Percentiles rank a stretch among this genome's conserved stretches.
phyloP scores from a whole-genome alignment of 2,797 vertebrate species.

The Anableps anableps region DNA sequence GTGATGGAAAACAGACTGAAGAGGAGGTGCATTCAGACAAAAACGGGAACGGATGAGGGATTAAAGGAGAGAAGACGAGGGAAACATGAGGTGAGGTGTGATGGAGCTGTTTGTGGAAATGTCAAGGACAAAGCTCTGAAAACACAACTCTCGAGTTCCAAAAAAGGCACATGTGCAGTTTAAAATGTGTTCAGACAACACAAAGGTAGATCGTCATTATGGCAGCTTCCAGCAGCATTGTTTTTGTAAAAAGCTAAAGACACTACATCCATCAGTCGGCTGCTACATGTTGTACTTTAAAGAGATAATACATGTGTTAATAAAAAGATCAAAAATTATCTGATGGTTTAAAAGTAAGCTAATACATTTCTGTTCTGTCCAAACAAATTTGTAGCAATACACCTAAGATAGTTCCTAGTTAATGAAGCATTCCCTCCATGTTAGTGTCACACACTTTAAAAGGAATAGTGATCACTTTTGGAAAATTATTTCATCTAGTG shows the following conservation, averaged over 20 bases:
- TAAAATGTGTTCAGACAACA: background rate
- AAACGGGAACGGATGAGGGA: slow-evolving; percentile 13
- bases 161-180: background rate
- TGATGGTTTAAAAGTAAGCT: background rate
- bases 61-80: background rate
- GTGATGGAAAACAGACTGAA: background rate
- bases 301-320: background rate
- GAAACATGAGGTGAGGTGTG: background rate
- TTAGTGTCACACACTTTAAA: background rate
- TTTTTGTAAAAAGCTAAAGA: background rate
- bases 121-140: slow-evolving; percentile 15
- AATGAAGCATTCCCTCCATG: background rate
- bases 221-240: background rate
- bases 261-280: background rate
- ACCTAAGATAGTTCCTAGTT: background rate
- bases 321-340: background rate
- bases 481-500: background rate
- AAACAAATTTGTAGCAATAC: background rate
- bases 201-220: background rate
- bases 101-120: background rate
- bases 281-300: background rate
- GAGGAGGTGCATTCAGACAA: slow-evolving; percentile 21
- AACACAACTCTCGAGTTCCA: background rate
- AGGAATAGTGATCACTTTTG: background rate
- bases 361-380: background rate